Conservation (phyloP, 2,113 vertebrate genomes). For the Protobothrops mucrosquamatus region DNA sequence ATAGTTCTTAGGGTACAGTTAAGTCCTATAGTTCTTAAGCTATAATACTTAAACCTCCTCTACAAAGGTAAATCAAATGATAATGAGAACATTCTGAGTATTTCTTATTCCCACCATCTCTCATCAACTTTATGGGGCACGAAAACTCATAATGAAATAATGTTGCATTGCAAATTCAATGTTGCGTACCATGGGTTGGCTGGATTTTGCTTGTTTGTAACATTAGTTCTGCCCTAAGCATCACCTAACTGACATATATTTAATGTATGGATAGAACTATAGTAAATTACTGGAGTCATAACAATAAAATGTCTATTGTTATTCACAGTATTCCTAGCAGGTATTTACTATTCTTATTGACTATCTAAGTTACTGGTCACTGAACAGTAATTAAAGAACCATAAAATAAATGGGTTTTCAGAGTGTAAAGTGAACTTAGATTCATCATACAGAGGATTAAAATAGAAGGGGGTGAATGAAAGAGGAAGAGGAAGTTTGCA, state of each 20-base stretch:
- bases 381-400: neutral
- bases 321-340: neutral
- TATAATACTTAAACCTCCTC: neutral
- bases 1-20: neutral
- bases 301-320: neutral
- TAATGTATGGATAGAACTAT: neutral
- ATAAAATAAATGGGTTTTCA: neutral
- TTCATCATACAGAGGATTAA: neutral
- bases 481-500: neutral
- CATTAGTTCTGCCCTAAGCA: neutral
- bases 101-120: neutral
- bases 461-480: neutral
- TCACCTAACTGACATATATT: neutral
- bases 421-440: neutral
- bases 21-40: no score
- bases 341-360: neutral
- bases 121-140: neutral
- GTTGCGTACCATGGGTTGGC: neutral
- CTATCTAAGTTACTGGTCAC: neutral
- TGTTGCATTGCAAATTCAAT: neutral
- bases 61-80: neutral
- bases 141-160: neutral
- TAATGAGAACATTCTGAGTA: neutral
- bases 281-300: neutral
- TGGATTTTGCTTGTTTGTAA: neutral